These are phyloP conservation scores for Beris chalybata DNA, from an alignment of 2,888 invertebrate species.

Conservation along the genomic window DNA sequence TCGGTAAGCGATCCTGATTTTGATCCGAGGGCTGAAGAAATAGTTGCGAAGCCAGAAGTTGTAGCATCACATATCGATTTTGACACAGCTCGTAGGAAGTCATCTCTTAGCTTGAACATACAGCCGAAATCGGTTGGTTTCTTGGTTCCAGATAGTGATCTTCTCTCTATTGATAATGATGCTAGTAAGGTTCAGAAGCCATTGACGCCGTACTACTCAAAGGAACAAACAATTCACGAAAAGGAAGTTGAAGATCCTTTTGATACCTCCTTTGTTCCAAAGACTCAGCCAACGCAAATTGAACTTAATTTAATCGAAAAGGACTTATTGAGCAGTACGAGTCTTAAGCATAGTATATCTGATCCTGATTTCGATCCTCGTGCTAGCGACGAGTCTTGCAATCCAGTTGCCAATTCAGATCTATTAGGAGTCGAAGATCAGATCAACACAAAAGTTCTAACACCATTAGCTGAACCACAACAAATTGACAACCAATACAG, in stretches of 20 bases:
- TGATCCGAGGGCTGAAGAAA: conserved; percentile 71
- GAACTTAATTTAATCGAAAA: conserved; percentile 76
- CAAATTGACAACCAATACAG: conserved; percentile 41
- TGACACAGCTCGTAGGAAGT: conserved; percentile 59
- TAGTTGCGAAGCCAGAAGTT: conserved; percentile 38
- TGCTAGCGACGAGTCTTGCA: conserved; percentile 47
- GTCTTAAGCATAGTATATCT: conserved; percentile 63
- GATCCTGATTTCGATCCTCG: conserved; percentile 66
- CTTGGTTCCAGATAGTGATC: conserved; percentile 62
- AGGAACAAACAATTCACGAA: conserved; percentile 51
- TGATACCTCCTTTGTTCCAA: conserved; percentile 81
- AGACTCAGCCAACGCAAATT: conserved; percentile 74
- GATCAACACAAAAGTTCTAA: conserved; percentile 72
- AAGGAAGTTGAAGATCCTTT: conserved; percentile 73
- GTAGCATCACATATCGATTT: conserved; percentile 42
- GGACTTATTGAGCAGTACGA: conserved; percentile 63
- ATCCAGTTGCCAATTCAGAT: conserved; percentile 47
- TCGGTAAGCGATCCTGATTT: conserved; percentile 77
- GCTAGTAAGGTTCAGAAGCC: conserved; percentile 68
- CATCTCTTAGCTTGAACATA: conserved; percentile 64
- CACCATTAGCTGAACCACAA: conserved; percentile 62
- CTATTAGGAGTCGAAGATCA: conserved; percentile 59
- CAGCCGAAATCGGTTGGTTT: conserved; percentile 64
- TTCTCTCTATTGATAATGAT: conserved; percentile 63
- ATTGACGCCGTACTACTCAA: conserved; percentile 79